Conservation (phyloP, 1,140 invertebrate species). For the Steinernema feltiae region DNA sequence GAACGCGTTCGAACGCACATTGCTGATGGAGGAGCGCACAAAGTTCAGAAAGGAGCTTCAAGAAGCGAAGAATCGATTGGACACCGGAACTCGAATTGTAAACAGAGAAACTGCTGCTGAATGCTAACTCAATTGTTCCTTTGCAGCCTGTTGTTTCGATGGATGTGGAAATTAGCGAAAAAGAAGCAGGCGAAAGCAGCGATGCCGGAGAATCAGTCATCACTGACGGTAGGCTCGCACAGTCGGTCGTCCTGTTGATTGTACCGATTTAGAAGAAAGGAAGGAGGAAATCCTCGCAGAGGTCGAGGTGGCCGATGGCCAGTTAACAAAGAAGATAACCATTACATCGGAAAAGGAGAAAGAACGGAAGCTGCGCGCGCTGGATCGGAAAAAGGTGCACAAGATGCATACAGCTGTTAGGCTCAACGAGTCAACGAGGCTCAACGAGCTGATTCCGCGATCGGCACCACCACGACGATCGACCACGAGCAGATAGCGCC, state of each 20-base stretch:
- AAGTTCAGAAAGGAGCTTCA: slow-evolving; percentile 71
- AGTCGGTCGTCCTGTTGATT: too few relatives aligned
- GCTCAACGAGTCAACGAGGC: too few relatives aligned
- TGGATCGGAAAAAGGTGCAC: slow-evolving; percentile 36
- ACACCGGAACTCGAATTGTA: too few relatives aligned
- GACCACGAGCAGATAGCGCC: too few relatives aligned
- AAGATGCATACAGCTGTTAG: slow-evolving; percentile 97
- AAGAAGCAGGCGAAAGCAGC: neutral
- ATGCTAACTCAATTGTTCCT: too few relatives aligned
- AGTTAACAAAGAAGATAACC: neutral
- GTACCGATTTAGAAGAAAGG: neutral
- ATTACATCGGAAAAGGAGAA: neutral
- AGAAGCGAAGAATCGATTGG: neutral
- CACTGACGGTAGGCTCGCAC: neutral
- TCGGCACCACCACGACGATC: too few relatives aligned
- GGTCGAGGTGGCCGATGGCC: neutral
- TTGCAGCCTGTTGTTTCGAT: neutral
- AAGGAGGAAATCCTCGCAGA: neutral
- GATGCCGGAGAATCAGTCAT: neutral
- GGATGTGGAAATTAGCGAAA: neutral
- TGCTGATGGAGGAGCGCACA: slow-evolving; percentile 98
- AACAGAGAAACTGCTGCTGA: too few relatives aligned
- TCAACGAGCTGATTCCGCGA: slow-evolving; percentile 95
- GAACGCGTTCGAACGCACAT: slow-evolving; percentile 93
- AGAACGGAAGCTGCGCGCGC: neutral